Evolutionary conservation across 2,888 invertebrate species (phyloP).

Genomic region (Metellina segmentata): DNA sequence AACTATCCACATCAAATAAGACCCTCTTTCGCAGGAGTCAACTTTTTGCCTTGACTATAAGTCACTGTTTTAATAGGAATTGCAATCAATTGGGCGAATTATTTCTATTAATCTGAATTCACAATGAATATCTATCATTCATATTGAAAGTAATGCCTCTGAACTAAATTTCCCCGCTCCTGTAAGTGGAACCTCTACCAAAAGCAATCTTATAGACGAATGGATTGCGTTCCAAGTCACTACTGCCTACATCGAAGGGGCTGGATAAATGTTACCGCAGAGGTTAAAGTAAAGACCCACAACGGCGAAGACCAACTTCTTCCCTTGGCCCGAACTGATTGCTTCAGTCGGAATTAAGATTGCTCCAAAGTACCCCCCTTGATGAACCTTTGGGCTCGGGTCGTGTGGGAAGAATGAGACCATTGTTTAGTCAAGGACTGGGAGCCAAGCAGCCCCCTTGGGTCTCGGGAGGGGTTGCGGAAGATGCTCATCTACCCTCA

Average conservation of each 20-base stretch:
- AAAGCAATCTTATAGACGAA: not conserved
- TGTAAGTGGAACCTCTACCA: not conserved
- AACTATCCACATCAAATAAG: no score
- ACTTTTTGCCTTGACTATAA: no score
- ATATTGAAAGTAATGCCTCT: not conserved
- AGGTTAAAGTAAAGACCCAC: conserved; percentile 51
- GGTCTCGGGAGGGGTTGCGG: conserved; percentile 37
- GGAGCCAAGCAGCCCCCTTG: conserved; percentile 1
- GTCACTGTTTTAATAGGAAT: no score
- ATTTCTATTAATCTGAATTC: no score
- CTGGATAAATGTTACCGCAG: conserved; percentile 53
- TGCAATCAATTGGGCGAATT: no score
- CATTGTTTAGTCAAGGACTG: conserved; percentile 68
- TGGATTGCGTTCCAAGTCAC: not conserved
- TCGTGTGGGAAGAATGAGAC: conserved; percentile 60
- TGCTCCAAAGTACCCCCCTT: conserved; percentile 57
- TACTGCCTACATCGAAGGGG: conserved; percentile 33
- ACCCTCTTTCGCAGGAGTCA: no score
- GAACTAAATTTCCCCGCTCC: not conserved
- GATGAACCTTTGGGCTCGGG: conserved; percentile 48
- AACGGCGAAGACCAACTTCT: not conserved
- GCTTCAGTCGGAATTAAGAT: conserved; percentile 64
- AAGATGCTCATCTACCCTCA: conserved; percentile 50
- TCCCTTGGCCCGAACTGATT: conserved; percentile 55
- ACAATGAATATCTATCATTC: not conserved